phyloP scores from a whole-genome alignment of 23 tunicate species.

The Styela plicata region DNA sequence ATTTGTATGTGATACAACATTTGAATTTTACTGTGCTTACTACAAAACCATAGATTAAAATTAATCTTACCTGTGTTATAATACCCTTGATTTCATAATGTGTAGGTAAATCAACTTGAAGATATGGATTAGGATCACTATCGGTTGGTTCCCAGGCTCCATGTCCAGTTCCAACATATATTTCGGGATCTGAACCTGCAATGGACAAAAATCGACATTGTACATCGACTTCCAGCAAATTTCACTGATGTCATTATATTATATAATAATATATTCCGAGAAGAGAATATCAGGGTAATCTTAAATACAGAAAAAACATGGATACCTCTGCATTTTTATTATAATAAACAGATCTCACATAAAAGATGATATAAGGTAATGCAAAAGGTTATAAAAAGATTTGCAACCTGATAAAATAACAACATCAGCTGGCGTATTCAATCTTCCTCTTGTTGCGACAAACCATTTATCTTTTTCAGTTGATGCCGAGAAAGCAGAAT shows the following conservation, averaged over 20 bases:
- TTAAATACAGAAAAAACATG: no score
- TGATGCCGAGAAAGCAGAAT: slow-evolving; percentile 57
- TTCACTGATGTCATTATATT: no score
- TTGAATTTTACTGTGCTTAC: no score
- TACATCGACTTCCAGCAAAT: no score
- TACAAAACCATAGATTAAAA: not conserved
- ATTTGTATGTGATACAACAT: no score
- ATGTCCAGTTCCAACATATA: slow-evolving; percentile 59
- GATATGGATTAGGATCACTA: slow-evolving; percentile 42
- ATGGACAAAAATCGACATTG: no score
- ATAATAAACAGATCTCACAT: no score
- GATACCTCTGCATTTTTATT: no score
- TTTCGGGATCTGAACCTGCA: not conserved
- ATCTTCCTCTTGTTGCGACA: slow-evolving; percentile 62
- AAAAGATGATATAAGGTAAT: no score
- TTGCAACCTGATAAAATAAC: slow-evolving; percentile 39
- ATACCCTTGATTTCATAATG: slow-evolving; percentile 68
- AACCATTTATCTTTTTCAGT: slow-evolving; percentile 78
- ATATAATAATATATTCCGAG: no score
- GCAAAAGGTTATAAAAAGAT: not conserved
- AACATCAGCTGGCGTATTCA: slow-evolving; percentile 79
- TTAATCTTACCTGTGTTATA: slow-evolving; percentile 84
- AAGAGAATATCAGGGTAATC: no score
- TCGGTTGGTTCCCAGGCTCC: slow-evolving; percentile 74
- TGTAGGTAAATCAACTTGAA: slow-evolving; percentile 74